Evolutionary conservation across 1,140 invertebrate genomes (phyloP), one percentile per base, ranked within the genome.

Genomic region (Trypoxylus dichotomus): DNA sequence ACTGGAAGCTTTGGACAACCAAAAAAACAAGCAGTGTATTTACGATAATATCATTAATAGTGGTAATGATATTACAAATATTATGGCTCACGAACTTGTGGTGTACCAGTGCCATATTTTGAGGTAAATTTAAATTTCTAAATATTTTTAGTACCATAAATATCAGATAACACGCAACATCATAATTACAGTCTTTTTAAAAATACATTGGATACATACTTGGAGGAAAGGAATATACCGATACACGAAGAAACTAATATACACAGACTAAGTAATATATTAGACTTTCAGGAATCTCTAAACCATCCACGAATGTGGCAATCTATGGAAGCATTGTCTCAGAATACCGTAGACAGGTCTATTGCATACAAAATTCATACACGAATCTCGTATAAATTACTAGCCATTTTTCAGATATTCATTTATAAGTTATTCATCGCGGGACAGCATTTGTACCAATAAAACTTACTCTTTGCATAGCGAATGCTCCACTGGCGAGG

Each of bases 51-150:
- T 85, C n/a, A 85, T 85, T 25, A 76, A 77, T 54, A 41, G 74
- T 10, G 79, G 78, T 25, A 75, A 74, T 5, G 78, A 81, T 60
- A 75, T 83, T 25, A 79, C 79, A 19, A 80, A 76, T 43, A 73
- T 75, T 25, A 83, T 84, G 79, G 81, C 82, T 42, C 82, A 83
- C 58, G 82, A 85, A 77, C 63, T 85, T 8, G 84, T 83, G 54
- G 80, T 84, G n/a, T 81, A 82, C 42, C 84, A 85, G 63, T 83
- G 82, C 1, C 81, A 79, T 58, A 74, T 85, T 24, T 75, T 85
- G 54, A 85, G 82, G 83, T 84, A 82, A 37, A 37, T 21, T 24
- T 24, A 13, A 24, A n/a, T 24, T 72, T 8, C 1, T 73, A 10
- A 27, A 41, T 74, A 24, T 32, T 37, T 8, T 37, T 8, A 0